Evolutionary conservation across 2,113 vertebrate species (phyloP), one percentile per base, ranked within the genome.

Genomic region (Hiodon alosoides): DNA sequence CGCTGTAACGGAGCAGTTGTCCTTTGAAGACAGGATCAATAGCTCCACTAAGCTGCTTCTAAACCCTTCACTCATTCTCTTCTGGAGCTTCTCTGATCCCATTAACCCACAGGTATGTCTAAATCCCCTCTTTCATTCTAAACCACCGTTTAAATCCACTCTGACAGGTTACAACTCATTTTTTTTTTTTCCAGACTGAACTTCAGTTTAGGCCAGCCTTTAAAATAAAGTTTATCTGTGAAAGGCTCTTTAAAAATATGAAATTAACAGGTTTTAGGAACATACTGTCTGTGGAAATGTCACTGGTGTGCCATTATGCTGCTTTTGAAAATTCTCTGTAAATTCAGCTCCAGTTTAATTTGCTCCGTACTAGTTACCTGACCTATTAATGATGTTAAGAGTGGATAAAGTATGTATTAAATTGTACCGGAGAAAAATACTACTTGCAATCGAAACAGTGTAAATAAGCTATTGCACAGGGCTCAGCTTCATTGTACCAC

Each of bases 81-180:
- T 98, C 83, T 98, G 92, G 90, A 94, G 90, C 76, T 89, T 96
- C 81, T 91, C 86, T 1, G 89, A 97, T 64, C 92, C 93, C 51
- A 81, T 86, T n/a, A 87, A 90, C 57, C 92, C 95, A 62, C 94
- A 94, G 94, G 96, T 97, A 93, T 83, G 79, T 69, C 16, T 68
- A 75, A 76, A 64, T 65, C 58, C 55, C 57, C 64, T 64, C 74
- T 79, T 67, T 74, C 68, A 46, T 72, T 71, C 52, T 57, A n/a
- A 11, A 10, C 58, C 55, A 74, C 52, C 73, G 5, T 68, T 16
- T 75, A 78, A 78, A 81, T 76, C 79, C 57, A 76, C 62, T 13
- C 60, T 76, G 54, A 76, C 73, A 76, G 59, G 10, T 64, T 61
- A 74, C 71, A 75, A 72, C 73, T 55, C 74, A 67, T 81, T 71